Evolutionary conservation across 2,888 invertebrate species (phyloP).

Genomic region (Lagria hirta): DNA sequence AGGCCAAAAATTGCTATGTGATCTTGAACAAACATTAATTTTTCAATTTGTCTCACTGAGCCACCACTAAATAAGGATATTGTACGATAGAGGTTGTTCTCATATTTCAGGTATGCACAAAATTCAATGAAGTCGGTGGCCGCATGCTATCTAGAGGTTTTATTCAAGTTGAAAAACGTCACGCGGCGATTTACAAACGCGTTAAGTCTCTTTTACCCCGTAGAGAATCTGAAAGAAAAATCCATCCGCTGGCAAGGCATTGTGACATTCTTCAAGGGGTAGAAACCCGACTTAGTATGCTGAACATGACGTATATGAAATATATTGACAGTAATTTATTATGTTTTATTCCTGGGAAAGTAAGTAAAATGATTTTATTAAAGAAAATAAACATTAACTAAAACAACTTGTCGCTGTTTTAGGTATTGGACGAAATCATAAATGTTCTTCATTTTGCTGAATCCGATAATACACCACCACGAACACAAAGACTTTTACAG

Average conservation of each 20-base stretch:
- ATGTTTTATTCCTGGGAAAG: conserved; percentile 93
- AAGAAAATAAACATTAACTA: conserved; percentile 5
- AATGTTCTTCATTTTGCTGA: conserved; percentile 72
- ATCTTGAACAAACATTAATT: too few relatives aligned
- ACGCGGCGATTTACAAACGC: conserved; percentile 71
- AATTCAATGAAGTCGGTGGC: conserved; percentile 75
- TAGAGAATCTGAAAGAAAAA: conserved; percentile 84
- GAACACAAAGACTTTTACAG: conserved; percentile 75
- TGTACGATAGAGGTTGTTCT: too few relatives aligned
- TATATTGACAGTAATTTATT: conserved; percentile 81
- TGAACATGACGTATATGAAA: conserved; percentile 90
- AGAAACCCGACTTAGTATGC: conserved; percentile 88
- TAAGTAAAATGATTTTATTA: conserved; percentile 48
- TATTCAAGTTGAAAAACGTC: conserved; percentile 74
- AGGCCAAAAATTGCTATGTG: too few relatives aligned
- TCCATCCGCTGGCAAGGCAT: conserved; percentile 83
- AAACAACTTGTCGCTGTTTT: conserved; percentile 20
- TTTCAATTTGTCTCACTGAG: too few relatives aligned
- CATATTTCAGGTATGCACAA: conserved; percentile 69
- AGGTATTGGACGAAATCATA: conserved; percentile 88
- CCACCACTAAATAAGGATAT: too few relatives aligned
- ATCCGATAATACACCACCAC: conserved; percentile 65
- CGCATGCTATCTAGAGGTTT: conserved; percentile 81
- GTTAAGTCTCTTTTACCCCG: conserved; percentile 83
- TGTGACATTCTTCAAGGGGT: conserved; percentile 87